A percentile compares a stretch with the other conserved stretches of the same genome.
Evolutionary conservation across 2,113 vertebrate species (phyloP).

Genomic region (Theristicus caerulescens): DNA sequence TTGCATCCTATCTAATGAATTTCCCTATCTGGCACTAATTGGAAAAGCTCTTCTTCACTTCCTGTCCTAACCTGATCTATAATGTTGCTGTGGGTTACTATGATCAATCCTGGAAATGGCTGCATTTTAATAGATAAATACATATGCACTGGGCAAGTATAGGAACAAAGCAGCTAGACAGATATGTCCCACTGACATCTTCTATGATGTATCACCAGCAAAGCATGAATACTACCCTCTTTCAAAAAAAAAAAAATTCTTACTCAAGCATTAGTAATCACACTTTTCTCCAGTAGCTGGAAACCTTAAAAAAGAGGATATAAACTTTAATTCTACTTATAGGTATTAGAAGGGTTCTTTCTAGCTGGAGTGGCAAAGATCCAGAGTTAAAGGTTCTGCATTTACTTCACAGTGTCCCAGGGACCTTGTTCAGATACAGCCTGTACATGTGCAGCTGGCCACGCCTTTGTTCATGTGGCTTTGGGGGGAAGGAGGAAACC

Average conservation of each 20-base stretch:
- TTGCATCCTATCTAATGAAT: constrained; percentile 28
- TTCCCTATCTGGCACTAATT: constrained; percentile 36
- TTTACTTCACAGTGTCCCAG: neutral
- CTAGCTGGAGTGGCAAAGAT: neutral
- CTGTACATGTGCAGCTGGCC: neutral
- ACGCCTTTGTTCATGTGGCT: neutral
- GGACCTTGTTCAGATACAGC: neutral
- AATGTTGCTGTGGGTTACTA: neutral
- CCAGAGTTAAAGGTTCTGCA: neutral
- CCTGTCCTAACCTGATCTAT: neutral
- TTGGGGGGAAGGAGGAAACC: neutral
- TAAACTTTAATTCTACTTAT: neutral
- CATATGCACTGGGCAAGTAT: neutral
- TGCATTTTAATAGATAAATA: neutral
- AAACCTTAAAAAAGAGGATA: neutral
- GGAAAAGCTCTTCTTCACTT: constrained; percentile 21
- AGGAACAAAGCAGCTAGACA: neutral
- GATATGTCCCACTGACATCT: neutral
- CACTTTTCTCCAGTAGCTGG: neutral
- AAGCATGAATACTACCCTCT: neutral
- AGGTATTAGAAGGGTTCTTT: neutral
- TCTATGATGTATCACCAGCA: neutral
- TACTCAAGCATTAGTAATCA: neutral
- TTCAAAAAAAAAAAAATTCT: neutral
- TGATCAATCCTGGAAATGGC: neutral